Evolutionary conservation across 2,888 invertebrate genomes (phyloP).

Genomic region (Carpatolechia fugitivella): DNA sequence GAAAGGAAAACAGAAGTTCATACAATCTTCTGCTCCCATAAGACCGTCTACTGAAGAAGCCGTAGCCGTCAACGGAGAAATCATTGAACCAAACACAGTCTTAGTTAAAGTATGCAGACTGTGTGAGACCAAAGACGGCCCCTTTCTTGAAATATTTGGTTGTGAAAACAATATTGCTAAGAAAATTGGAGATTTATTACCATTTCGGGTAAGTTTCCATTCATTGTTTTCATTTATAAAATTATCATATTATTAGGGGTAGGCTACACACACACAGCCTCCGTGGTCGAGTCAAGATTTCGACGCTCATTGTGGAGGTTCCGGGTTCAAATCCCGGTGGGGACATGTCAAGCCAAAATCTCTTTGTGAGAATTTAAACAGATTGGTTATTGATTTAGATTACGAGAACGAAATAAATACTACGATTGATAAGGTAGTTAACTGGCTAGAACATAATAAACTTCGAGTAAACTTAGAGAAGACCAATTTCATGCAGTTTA

Average conservation of each 20-base stretch:
- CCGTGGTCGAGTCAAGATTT: no score
- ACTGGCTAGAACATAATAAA: no score
- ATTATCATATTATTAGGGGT: neutral
- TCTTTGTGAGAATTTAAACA: no score
- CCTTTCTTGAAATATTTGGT: slow-evolving; percentile 71
- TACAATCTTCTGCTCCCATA: slow-evolving; percentile 22
- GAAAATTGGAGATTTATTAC: slow-evolving; percentile 68
- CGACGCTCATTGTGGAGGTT: no score
- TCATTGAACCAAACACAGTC: slow-evolving; percentile 44
- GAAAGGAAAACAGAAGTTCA: slow-evolving; percentile 40
- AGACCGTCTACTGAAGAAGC: slow-evolving; percentile 34
- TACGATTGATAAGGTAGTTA: no score
- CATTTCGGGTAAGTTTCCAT: slow-evolving; percentile 57
- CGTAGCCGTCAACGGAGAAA: slow-evolving; percentile 25
- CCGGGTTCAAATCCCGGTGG: no score
- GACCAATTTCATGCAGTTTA: no score
- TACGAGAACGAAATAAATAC: no score
- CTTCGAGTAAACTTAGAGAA: no score
- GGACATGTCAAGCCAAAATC: no score
- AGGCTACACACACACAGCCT: no score
- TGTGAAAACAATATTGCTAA: slow-evolving; percentile 61
- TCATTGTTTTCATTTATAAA: neutral
- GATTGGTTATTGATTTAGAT: no score
- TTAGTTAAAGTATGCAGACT: slow-evolving; percentile 64
- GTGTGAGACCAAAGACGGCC: slow-evolving; percentile 70